These are phyloP conservation scores for Megalonaias nervosa DNA, from an alignment of 1,140 invertebrate species.

Conservation along the genomic window DNA sequence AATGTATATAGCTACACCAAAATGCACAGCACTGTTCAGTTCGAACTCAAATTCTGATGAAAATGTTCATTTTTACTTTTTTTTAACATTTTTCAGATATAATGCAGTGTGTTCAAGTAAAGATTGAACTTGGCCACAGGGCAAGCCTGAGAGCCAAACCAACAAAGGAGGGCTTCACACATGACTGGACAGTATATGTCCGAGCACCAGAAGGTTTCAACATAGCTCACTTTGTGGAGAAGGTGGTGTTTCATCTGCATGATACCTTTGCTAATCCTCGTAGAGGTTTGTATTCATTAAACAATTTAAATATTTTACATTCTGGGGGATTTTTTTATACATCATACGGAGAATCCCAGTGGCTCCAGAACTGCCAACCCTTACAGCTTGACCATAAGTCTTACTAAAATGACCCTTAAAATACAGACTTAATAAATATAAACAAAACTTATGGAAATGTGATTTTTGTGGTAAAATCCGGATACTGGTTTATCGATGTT, in stretches of 20 bases:
- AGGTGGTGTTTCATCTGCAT: conserved; percentile 94
- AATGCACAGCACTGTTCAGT: no score
- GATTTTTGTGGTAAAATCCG: no score
- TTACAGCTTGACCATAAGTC: no score
- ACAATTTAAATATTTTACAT: not conserved
- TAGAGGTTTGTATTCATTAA: conserved; percentile 72
- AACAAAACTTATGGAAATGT: no score
- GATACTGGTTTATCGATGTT: no score
- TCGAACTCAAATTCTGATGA: no score
- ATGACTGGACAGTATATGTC: conserved; percentile 98
- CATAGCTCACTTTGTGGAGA: conserved; percentile 93
- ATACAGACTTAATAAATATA: no score
- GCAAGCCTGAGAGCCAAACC: conserved; percentile 84
- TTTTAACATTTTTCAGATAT: not conserved
- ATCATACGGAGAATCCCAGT: not conserved
- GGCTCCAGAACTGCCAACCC: no score
- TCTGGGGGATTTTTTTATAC: no score
- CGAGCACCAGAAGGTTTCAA: conserved; percentile 84
- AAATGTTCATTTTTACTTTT: not conserved
- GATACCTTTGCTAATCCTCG: conserved; percentile 93
- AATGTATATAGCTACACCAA: no score
- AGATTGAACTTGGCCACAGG: conserved; percentile 92
- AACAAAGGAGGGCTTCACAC: conserved; percentile 92
- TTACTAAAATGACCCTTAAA: no score
- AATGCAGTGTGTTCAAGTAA: conserved; percentile 78